phyloP scores from a whole-genome alignment of 1,140 invertebrate species.

The Lineus longissimus region DNA sequence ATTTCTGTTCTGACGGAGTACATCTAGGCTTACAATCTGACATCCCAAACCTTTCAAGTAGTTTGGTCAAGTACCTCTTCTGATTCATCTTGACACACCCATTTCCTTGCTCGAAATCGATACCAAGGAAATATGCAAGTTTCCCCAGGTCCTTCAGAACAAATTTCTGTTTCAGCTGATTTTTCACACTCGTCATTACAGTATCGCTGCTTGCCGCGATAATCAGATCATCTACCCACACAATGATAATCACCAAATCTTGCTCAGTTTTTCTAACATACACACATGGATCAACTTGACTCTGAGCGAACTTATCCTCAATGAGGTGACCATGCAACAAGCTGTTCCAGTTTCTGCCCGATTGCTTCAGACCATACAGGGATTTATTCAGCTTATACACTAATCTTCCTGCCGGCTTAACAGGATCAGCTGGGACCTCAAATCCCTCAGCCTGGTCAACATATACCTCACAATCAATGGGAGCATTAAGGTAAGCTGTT shows the following conservation, averaged over 20 bases:
- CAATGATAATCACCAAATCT: conserved; percentile 18
- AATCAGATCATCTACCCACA: conserved; percentile 23
- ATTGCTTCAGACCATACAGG: conserved; percentile 3
- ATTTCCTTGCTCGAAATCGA: conserved; percentile 13
- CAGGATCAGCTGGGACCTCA: not conserved
- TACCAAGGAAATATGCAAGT: conserved; percentile 13
- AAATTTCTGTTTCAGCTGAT: conserved; percentile 7
- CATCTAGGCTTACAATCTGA: conserved; percentile 12
- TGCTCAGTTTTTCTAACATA: conserved; percentile 16
- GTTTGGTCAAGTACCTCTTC: conserved; percentile 10
- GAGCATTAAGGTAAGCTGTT: conserved; percentile 25
- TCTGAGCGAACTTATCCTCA: conserved; percentile 40
- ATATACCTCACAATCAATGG: conserved; percentile 26
- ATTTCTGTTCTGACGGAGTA: conserved; percentile 13
- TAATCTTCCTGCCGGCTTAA: conserved; percentile 11
- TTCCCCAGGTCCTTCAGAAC: conserved; percentile 16
- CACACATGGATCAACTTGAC: conserved; percentile 22
- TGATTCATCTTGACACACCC: conserved; percentile 13
- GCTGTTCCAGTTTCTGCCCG: conserved; percentile 1
- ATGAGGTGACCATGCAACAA: conserved; percentile 45
- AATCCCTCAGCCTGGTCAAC: conserved; percentile 23
- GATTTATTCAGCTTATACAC: conserved; percentile 21
- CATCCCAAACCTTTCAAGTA: conserved; percentile 16
- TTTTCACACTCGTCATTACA: conserved; percentile 4
- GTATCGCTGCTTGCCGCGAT: conserved; percentile 6